These are phyloP conservation scores for Archilochus colubris DNA, from an alignment of 2,113 vertebrate species.

Conservation along the genomic window DNA sequence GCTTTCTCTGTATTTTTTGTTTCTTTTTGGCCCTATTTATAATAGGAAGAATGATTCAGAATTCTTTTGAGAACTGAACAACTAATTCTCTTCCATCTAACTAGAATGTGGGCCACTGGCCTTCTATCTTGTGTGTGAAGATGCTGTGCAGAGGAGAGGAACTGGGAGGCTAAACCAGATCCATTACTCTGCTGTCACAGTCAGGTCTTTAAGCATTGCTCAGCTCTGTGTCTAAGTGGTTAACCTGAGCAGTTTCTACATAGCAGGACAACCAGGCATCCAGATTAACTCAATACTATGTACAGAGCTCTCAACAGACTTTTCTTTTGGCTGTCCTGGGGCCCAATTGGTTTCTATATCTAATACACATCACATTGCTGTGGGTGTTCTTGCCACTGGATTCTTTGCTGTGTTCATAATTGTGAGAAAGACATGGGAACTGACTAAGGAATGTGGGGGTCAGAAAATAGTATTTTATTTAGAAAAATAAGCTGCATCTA, in stretches of 20 bases:
- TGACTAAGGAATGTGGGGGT: neutral
- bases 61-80: neutral
- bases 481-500: neutral
- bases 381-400: neutral
- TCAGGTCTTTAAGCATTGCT: neutral
- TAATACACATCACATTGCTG: neutral
- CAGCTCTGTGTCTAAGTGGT: neutral
- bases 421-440: neutral
- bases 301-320: neutral
- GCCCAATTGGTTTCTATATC: accelerated
- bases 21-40: neutral
- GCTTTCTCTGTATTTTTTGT: neutral
- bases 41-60: neutral
- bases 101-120: neutral
- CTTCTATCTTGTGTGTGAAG: neutral
- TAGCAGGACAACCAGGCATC: neutral
- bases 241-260: neutral
- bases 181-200: neutral
- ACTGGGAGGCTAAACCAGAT: neutral
- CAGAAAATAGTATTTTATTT: neutral
- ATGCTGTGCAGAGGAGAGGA: neutral
- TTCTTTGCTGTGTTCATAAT: neutral
- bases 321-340: neutral
- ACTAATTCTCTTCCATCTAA: neutral
- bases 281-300: neutral